Conservation (phyloP, 2,113 vertebrate species). For the Pycnonotus jocosus region DNA sequence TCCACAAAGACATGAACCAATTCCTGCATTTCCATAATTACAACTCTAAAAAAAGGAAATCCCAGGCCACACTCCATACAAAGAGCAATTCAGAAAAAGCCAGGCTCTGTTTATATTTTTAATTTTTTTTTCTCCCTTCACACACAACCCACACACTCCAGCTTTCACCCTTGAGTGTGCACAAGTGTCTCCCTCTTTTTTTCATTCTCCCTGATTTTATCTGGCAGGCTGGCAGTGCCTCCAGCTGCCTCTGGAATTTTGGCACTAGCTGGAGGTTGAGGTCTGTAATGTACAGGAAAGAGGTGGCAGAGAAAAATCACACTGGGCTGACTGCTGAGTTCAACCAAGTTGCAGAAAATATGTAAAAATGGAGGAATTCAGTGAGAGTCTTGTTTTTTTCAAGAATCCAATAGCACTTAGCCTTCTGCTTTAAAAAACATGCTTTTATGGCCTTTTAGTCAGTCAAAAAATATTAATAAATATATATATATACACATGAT, state of each 20-base stretch:
- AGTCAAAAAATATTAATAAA: neutral
- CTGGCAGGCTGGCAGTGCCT: neutral
- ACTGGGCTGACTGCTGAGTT: neutral
- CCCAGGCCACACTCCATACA: neutral
- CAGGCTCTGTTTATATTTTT: neutral
- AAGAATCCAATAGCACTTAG: neutral
- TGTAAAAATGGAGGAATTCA: neutral
- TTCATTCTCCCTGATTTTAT: neutral
- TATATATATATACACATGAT: neutral
- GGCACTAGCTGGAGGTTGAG: neutral
- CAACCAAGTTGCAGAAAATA: neutral
- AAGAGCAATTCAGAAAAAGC: neutral
- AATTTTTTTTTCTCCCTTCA: neutral
- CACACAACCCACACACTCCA: neutral
- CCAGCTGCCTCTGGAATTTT: neutral
- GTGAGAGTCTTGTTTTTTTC: neutral
- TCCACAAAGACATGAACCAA: accelerated
- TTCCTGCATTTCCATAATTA: neutral
- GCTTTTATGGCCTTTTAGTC: neutral
- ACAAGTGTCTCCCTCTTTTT: neutral
- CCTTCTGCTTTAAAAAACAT: neutral
- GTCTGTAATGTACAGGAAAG: neutral
- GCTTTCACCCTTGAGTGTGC: neutral
- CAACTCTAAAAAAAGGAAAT: neutral
- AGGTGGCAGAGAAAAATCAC: neutral